Evolutionary conservation across 2,888 invertebrate genomes (phyloP), one percentile per base, ranked within the genome.

Genomic region (Cerceris ruficornis): DNA sequence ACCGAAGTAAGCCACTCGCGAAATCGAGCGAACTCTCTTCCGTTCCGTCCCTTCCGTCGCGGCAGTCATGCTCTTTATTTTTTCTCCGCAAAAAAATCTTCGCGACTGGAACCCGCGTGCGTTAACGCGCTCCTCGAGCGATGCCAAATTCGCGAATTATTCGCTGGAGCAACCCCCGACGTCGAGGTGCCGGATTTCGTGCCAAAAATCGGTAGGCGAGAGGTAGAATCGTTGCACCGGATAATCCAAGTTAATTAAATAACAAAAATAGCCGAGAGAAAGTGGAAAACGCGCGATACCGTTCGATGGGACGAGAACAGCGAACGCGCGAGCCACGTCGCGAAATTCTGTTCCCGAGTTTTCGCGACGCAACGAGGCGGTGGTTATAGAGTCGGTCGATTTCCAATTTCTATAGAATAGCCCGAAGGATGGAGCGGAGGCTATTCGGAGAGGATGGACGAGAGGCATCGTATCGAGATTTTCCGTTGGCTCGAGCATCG

Each of bases 381-480:
- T n/a, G 39, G 41, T 73, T 66, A 57, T 73, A 66, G 52, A 67
- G 50, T 74, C 65, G 15, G 9, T 14, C 67, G 43, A 43, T 62
- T 17, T 57, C 58, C 41, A 67, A 74, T 62, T 49, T 66, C 60
- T 8, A 41, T 14, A 28, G 41, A 50, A 28, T 17, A 42, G 13
- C 49, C 14, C 60, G 58, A 58, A 7, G 2, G 13, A 41, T n/a
- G 28, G 15, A 46, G 15, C 55, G 41, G 17, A 41, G n/a, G 55
- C 13, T 9, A 17, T n/a, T n/a, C 41, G 61, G 4, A 41, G 57
- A 28, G n/a, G 52, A 52, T 54, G 54, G 64, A 72, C 74, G n/a
- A 77, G 76, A 81, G 74, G 54, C 70, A 71, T 54, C 17, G 74
- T 59, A 74, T 80, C 71, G 65, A 66, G 71, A 66, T 80, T 71